Conservation (phyloP, 2,113 vertebrate species). For the Aptenodytes forsteri region DNA sequence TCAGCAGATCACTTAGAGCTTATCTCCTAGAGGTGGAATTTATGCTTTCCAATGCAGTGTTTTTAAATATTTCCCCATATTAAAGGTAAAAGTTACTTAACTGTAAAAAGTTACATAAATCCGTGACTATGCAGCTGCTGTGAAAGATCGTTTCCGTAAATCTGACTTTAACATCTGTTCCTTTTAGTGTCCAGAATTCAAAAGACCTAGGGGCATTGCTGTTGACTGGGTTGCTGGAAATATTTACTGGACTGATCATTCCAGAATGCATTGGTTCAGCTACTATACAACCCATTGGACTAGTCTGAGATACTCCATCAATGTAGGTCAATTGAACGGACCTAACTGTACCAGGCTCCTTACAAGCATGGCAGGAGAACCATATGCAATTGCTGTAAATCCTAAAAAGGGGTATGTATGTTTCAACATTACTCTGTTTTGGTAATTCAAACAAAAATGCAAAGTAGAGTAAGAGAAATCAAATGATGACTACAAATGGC, state of each 20-base stretch:
- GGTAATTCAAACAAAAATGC: not conserved
- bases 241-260: slow-evolving; percentile 98
- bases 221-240: slow-evolving; percentile 98
- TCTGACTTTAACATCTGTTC: slow-evolving; percentile 10
- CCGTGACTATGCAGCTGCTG: not conserved
- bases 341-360: slow-evolving; percentile 95
- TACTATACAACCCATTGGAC: slow-evolving; percentile 99
- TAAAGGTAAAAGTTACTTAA: not conserved
- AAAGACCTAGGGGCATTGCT: slow-evolving; percentile 91
- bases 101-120: not conserved
- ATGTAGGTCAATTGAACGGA: slow-evolving; percentile 92
- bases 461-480: not conserved
- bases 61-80: not conserved
- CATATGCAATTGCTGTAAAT: slow-evolving; percentile 94
- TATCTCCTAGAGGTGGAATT: not conserved
- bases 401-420: slow-evolving; percentile 87
- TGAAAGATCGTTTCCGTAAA: not conserved
- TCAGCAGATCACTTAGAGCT: not conserved
- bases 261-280: slow-evolving; percentile 98
- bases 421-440: not conserved
- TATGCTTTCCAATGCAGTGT: not conserved
- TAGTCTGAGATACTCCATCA: slow-evolving; percentile 94
- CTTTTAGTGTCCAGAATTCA: slow-evolving; percentile 93
- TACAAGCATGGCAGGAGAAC: slow-evolving; percentile 94
- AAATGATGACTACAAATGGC: not conserved